A percentile compares a stretch with the other conserved stretches of the same genome.
phyloP scores from a whole-genome alignment of 2,888 invertebrate species.

The Campopleginae sp. region DNA sequence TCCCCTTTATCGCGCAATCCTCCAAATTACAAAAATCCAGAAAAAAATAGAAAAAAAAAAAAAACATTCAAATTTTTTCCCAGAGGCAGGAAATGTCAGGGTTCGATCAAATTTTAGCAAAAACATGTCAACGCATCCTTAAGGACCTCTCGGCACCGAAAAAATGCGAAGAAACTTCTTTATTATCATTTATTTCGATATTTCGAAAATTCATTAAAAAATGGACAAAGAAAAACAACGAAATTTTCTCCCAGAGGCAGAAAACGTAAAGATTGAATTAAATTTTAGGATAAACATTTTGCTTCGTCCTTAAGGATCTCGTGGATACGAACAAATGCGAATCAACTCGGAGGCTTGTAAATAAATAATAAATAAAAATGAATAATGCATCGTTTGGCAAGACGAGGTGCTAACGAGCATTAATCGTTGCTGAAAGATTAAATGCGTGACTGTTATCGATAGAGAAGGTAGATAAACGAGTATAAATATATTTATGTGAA shows the following conservation, averaged over 20 bases:
- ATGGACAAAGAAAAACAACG: too few relatives aligned
- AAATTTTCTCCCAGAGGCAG: not conserved
- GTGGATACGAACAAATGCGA: conserved; percentile 24
- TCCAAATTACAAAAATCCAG: conserved; percentile 69
- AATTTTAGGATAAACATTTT: not conserved
- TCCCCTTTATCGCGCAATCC: conserved; percentile 69
- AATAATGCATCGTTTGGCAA: conserved; percentile 57
- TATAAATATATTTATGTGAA: conserved; percentile 15
- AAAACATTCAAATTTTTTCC: not conserved
- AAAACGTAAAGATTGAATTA: not conserved
- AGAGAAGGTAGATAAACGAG: conserved; percentile 63
- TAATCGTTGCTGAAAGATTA: conserved; percentile 59
- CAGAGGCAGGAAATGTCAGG: not conserved
- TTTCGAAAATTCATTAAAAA: conserved; percentile 46
- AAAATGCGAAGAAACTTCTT: conserved; percentile 18
- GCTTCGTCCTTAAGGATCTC: not conserved
- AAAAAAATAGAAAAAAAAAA: too few relatives aligned
- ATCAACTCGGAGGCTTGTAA: conserved; percentile 11
- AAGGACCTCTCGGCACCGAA: not conserved
- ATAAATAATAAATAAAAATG: conserved; percentile 33
- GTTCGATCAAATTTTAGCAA: not conserved
- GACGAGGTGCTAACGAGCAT: conserved; percentile 66
- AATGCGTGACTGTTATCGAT: conserved; percentile 62
- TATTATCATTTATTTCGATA: too few relatives aligned
- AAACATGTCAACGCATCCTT: not conserved